A percentile compares a stretch with the other conserved stretches of the same genome.
These are phyloP conservation scores for Podotricha telesiphe DNA, from an alignment of 2,888 invertebrate species.

Conservation along the genomic window DNA sequence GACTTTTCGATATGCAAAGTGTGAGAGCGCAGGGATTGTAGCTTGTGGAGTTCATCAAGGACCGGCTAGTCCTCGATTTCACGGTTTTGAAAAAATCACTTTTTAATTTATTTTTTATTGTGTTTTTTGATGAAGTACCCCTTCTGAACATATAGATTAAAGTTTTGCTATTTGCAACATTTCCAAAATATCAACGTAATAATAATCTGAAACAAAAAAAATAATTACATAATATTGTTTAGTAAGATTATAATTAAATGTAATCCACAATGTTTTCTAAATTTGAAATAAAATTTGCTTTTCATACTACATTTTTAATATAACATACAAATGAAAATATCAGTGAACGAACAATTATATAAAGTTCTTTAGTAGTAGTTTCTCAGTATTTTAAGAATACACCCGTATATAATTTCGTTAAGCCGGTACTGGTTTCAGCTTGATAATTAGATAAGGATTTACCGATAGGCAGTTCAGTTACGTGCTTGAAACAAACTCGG, in stretches of 20 bases:
- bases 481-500: constrained; percentile 23
- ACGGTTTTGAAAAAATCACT: constrained; percentile 75
- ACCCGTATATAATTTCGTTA: not conserved
- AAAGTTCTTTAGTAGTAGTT: not conserved
- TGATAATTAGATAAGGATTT: constrained; percentile 16
- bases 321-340: constrained; percentile 4
- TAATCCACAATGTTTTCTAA: no score
- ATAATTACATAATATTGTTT: no score
- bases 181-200: constrained; percentile 58
- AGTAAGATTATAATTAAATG: no score
- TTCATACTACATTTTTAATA: not conserved
- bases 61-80: constrained; percentile 81
- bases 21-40: constrained; percentile 79
- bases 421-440: constrained; percentile 13
- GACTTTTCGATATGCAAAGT: constrained; percentile 76
- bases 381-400: not conserved
- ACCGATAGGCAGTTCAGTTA: constrained; percentile 12
- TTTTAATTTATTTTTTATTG: constrained; percentile 65
- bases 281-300: not conserved
- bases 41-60: constrained; percentile 82
- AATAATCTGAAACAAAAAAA: constrained; percentile 71
- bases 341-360: not conserved
- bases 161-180: constrained; percentile 74
- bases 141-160: constrained; percentile 78
- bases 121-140: constrained; percentile 60